Evolutionary conservation across 1,140 invertebrate species (phyloP).

Genomic region (Drosophila orosa): DNA sequence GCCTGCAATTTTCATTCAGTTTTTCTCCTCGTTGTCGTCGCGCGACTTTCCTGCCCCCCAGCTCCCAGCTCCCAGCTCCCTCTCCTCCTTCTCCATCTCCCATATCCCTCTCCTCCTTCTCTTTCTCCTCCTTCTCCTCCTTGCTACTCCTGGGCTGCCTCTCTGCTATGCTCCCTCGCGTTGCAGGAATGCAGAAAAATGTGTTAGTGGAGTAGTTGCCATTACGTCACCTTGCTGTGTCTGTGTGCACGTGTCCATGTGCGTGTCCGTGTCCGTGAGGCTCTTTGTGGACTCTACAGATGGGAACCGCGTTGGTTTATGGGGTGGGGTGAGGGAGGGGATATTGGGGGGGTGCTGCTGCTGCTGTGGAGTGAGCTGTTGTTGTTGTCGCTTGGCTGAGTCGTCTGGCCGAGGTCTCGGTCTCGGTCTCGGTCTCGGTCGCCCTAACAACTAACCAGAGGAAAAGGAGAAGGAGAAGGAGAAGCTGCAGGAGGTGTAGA

Average conservation of each 20-base stretch:
- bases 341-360: constrained; percentile 10
- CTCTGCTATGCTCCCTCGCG: constrained; percentile 27
- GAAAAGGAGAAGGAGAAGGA: constrained; percentile 7
- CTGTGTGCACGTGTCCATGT: constrained; percentile 39
- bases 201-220: constrained; percentile 84
- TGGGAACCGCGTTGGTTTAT: constrained; percentile 9
- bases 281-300: constrained; percentile 33
- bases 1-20: constrained; percentile 79
- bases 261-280: constrained; percentile 29
- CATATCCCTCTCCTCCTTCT: background rate
- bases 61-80: constrained; percentile 8
- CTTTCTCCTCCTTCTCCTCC: too few species aligned
- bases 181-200: constrained; percentile 84
- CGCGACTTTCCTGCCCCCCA: constrained; percentile 21
- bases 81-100: background rate
- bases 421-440: constrained; percentile 65
- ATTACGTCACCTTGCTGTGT: constrained; percentile 81
- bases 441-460: constrained; percentile 49
- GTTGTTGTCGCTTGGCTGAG: constrained; percentile 27
- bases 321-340: background rate
- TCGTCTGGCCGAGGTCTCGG: constrained; percentile 37
- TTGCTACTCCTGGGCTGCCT: constrained; percentile 4
- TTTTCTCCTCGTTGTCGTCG: constrained; percentile 66
- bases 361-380: constrained; percentile 1
- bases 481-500: too few species aligned